Evolutionary conservation across 2,888 invertebrate species (phyloP), one percentile per base, ranked within the genome.

Genomic region (Orchestes rusci): DNA sequence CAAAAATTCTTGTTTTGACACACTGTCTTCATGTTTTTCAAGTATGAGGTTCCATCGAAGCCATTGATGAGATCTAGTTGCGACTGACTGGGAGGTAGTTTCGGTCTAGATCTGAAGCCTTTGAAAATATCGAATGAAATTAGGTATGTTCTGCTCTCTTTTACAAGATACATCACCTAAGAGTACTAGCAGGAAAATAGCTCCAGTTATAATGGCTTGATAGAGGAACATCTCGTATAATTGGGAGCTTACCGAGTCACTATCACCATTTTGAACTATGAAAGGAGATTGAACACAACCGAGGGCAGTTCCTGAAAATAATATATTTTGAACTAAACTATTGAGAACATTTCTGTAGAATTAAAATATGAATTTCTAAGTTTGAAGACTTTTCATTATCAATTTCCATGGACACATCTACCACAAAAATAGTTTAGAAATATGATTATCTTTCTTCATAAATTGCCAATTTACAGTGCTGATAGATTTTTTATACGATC

Each of bases 61-160:
- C 32, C 39, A n/a, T 31, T 34, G 17, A 48, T 30, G 72, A 58
- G 51, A 15, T 51, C 66, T 56, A 56, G 72, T 73, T 33, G 82
- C 73, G 45, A 80, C 74, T 31, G 68, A 59, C 35, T 71, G 0
- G 95, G 95, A 0, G 96, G 92, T 3, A 82, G 73, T 0, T 82
- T 77, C 2, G 96, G 96, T 41, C 77, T 78, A 34, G 85, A 82
- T 66, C 86, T 82, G 73, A 95, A 95, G 68, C 92, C 95, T 95
- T 35, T 40, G n/a, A 40, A 10, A 7, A 23, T 15, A 7, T n/a
- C 27, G 19, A 34, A 17, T 8, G 13, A n/a, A 27, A 39, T 34
- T 17, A 16, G 5, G 41, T 18, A 19, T n/a, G 17, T 28, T 47
- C 28, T 36, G 19, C 10, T 30, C n/a, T n/a, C n/a, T n/a, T n/a